Percentiles rank a stretch among this genome's conserved stretches.
These are phyloP conservation scores for Lomographa bimaculata DNA, from an alignment of 2,888 invertebrate genomes.

Conservation along the genomic window DNA sequence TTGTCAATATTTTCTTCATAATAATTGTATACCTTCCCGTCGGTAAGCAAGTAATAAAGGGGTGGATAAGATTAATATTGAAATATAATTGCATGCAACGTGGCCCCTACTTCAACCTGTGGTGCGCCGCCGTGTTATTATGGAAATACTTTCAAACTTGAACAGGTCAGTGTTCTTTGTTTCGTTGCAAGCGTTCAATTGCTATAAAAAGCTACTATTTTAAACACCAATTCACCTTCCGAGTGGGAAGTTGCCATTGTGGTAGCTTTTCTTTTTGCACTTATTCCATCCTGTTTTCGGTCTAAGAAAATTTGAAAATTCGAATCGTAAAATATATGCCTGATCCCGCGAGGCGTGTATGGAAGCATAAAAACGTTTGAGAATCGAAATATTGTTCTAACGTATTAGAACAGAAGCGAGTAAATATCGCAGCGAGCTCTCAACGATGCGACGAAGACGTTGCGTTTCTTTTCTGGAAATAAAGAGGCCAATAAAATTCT, in stretches of 20 bases:
- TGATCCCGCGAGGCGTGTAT: conserved; percentile 16
- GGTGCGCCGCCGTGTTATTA: conserved; percentile 61
- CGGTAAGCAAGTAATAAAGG: conserved; percentile 47
- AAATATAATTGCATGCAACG: conserved; percentile 66
- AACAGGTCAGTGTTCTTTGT: conserved; percentile 63
- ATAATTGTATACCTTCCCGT: conserved; percentile 38
- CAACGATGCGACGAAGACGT: conserved; percentile 14
- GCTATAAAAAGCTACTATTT: conserved; percentile 42
- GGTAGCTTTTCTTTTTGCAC: conserved; percentile 16
- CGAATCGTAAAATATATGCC: conserved; percentile 19
- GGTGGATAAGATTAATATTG: conserved; percentile 57
- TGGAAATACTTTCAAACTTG: conserved; percentile 65
- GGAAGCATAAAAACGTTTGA: conserved; percentile 17
- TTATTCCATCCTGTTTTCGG: conserved; percentile 26
- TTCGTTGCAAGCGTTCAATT: conserved; percentile 55
- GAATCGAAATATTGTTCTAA: conserved; percentile 28
- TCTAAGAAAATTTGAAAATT: conserved; percentile 25
- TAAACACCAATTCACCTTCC: conserved; percentile 35
- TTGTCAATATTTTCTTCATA: conserved; percentile 26
- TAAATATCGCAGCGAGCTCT: conserved; percentile 35
- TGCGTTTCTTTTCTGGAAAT: conserved; percentile 30
- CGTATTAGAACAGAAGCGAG: conserved; percentile 29
- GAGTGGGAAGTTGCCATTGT: conserved; percentile 21
- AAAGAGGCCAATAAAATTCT: conserved; percentile 63
- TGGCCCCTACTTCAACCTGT: conserved; percentile 35